Evolutionary conservation across 2,113 vertebrate genomes (phyloP), one percentile per base, ranked within the genome.

Genomic region (Scortum barcoo): DNA sequence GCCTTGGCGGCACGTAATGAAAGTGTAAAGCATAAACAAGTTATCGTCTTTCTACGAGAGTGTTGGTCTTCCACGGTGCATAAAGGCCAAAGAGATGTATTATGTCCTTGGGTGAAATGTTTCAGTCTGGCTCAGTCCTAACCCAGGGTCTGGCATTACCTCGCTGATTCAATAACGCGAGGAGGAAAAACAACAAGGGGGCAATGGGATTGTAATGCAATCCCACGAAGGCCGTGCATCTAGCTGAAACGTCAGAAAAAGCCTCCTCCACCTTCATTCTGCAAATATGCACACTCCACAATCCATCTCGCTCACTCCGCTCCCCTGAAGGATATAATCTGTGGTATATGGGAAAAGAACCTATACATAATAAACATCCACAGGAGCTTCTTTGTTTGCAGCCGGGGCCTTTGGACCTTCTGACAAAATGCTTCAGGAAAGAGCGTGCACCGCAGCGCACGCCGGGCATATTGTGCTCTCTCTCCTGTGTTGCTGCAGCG

Each of bases 351-450:
- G 58, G 40, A 28, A 28, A 54, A 75, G 76, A 79, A 16, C 12
- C 73, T 66, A 86, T 86, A 84, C 81, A 86, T 91, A 90, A 92
- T 88, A 89, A 86, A 90, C 85, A 91, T 89, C 80, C 69, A 85
- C 65, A 44, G 82, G 68, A 89, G 80, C 87, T 77, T 86, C 84
- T 88, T 83, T 92, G 84, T 89, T 88, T 89, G 87, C 76, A 76
- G 54, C 46, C 22, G 80, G 81, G 78, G 71, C 77, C 76, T 75
- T 84, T 82, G 84, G 86, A 89, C 69, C 67, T 76, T 61, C 72
- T 60, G 79, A 79, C 67, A 60, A 79, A 83, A 80, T 50, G 74
- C 86, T 38, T 56, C 71, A 72, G 58, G 80, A 74, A 17, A n/a
- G n/a, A 26, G 51, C 36, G 61, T 13, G 2, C 57, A 65, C 36